Percentiles rank a stretch among this genome's conserved stretches.
Evolutionary conservation across 2,113 vertebrate species (phyloP).

Genomic region (Benitochromis conjunctus): DNA sequence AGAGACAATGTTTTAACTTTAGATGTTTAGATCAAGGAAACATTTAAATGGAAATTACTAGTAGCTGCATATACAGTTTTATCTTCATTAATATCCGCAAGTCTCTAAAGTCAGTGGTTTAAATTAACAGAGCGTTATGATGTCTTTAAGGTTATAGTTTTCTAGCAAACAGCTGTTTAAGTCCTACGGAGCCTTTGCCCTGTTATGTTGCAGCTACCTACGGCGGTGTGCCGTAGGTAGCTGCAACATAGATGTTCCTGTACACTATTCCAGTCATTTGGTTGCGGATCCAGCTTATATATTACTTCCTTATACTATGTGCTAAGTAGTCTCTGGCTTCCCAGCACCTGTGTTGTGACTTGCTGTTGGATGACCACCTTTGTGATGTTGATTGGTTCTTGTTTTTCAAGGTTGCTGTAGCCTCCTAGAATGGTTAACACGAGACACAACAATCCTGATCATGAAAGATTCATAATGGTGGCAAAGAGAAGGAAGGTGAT

Average conservation of each 20-base stretch:
- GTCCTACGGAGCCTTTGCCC: neutral
- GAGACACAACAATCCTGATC: neutral
- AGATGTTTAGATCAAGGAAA: neutral
- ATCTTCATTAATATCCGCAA: neutral
- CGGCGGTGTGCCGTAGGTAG: no score
- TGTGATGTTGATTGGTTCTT: neutral
- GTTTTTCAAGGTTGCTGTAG: neutral
- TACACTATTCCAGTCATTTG: neutral
- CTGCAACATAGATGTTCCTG: neutral
- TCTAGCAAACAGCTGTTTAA: neutral
- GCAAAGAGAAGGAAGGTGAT: neutral
- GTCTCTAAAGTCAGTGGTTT: no score
- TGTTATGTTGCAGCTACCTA: neutral
- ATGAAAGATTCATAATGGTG: neutral
- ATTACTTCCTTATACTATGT: neutral
- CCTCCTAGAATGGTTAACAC: neutral
- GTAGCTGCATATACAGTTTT: neutral
- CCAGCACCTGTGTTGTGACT: neutral
- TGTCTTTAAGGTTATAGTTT: no score
- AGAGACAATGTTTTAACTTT: neutral
- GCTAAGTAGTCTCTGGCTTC: neutral
- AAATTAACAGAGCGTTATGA: no score
- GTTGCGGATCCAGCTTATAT: neutral
- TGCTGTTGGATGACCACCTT: neutral
- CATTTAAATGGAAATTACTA: neutral